Base-by-base conservation (phyloP, 2,888 invertebrate species). In the Cenopis cana region DNA sequence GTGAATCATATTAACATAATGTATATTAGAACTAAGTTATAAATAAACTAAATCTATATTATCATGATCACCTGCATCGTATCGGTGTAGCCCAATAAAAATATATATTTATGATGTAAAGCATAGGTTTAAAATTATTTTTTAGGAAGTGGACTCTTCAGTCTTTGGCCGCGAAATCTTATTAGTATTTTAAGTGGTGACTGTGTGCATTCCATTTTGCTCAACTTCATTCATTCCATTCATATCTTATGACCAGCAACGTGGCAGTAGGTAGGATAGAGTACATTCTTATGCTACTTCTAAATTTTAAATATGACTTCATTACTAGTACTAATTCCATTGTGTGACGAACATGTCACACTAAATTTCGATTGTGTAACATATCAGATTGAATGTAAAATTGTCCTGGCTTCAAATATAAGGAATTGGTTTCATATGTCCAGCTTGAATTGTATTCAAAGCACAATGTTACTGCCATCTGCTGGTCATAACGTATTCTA, bases 211-310 rank as follows among this genome's bases (percentile, higher is more conserved):
- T 41, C n/a, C 24, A 46, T 29, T 46, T 60, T 60, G 60, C 60
- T 60, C 46, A 46, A 60, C 46, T 41, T 60, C 60, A 60, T 36
- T 33, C 46, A 60, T 60, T 49, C 60, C 60, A 60, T 46, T 17
- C 46, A 46, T 29, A 46, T n/a, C 12, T 6, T 10, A 20, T 41
- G 60, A n/a, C 60, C 60, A 46, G 59, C n/a, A 38, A 59, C 2
- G 55, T 20, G 59, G 9, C 41, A 41, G 41, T 17, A n/a, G 1
- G 17, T 8, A 50, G 9, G 5, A n/a, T n/a, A 17, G 18, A 50
- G 18, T 10, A 50, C 2, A n/a, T 50, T 50, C 24, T 24, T 3
- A 33, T 33, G 3, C 2, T 18, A 50, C 4, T n/a, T 50, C 18
- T 9, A 1, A 6, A 9, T 50, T 18, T 6, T 17, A 8, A n/a